Conservation (phyloP, 2,888 invertebrate species). For the Rhopalosiphum nymphaeae region DNA sequence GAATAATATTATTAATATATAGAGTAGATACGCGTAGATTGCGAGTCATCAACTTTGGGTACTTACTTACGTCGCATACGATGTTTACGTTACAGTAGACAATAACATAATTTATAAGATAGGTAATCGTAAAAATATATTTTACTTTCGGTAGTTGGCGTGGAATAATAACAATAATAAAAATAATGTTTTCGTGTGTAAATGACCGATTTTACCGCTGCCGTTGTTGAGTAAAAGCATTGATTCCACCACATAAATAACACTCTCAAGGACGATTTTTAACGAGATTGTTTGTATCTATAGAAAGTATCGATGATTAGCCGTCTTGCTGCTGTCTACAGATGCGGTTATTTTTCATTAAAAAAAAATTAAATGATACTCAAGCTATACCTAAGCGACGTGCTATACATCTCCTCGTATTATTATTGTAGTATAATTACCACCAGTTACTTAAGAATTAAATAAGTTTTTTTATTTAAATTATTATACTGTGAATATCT, state of each 20-base stretch:
- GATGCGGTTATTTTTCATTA: neutral
- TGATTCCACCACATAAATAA: neutral
- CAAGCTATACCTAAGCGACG: neutral
- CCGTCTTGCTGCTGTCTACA: neutral
- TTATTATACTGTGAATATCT: neutral
- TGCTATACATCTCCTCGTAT: neutral
- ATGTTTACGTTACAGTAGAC: neutral
- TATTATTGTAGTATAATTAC: neutral
- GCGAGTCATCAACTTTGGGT: neutral
- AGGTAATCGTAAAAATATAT: neutral
- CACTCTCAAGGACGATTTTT: neutral
- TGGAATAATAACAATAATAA: neutral
- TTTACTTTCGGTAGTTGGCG: neutral
- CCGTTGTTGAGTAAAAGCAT: neutral
- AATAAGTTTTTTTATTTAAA: neutral
- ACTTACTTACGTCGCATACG: neutral
- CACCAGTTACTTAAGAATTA: neutral
- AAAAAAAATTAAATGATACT: neutral
- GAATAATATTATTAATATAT: neutral
- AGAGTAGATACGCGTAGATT: neutral
- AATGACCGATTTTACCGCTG: neutral
- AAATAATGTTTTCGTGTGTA: neutral
- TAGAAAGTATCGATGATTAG: neutral
- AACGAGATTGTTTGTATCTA: neutral
- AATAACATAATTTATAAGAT: neutral